Conservation (phyloP, 2,888 invertebrate genomes). For the Aproaerema taeniolella region DNA sequence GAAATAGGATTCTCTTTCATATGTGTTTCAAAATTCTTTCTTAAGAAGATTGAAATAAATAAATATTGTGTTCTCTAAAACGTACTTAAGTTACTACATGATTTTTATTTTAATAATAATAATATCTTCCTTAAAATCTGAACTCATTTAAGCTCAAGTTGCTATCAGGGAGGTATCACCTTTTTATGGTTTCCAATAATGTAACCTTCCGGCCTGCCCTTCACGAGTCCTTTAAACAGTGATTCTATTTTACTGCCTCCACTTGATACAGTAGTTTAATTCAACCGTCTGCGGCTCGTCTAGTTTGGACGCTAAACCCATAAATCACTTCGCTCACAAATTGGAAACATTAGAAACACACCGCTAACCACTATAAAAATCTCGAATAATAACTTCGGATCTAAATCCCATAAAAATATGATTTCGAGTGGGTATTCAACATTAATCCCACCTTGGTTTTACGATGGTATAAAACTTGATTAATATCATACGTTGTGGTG, state of each 20-base stretch:
- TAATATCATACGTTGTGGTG: conserved; percentile 55
- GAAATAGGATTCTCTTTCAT: no score
- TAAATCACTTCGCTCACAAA: conserved; percentile 66
- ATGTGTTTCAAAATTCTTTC: no score
- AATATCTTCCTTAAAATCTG: no score
- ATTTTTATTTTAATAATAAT: no score
- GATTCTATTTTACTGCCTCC: background rate
- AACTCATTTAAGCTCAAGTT: no score
- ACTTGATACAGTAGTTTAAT: conserved; percentile 37
- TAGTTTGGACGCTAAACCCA: conserved; percentile 41
- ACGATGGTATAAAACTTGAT: conserved; percentile 71
- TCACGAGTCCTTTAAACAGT: no score
- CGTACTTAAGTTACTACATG: no score
- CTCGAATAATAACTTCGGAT: conserved; percentile 66
- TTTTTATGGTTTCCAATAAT: no score
- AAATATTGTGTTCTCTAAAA: no score
- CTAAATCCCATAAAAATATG: conserved; percentile 74
- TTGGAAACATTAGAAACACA: conserved; percentile 62
- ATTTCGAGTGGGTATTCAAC: conserved; percentile 67
- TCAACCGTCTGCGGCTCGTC: conserved; percentile 53
- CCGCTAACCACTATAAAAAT: conserved; percentile 56
- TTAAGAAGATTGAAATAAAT: no score
- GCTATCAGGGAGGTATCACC: no score
- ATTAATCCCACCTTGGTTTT: conserved; percentile 68
- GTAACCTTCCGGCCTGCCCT: no score